Base-by-base conservation (phyloP, 2,888 invertebrate genomes). In the Alsophila aescularia region DNA sequence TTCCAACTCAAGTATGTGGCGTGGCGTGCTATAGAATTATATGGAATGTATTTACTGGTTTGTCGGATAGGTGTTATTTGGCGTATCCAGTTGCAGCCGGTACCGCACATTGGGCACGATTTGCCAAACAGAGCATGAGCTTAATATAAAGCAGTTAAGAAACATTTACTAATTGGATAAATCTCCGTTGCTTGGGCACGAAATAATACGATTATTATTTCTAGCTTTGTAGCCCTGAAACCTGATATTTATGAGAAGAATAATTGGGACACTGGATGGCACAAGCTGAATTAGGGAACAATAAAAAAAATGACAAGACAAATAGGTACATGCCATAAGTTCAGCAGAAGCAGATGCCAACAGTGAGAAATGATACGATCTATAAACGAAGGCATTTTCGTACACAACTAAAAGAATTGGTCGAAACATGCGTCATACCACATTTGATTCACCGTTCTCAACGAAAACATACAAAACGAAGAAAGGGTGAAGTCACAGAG, bases 1-100 rank as follows among this genome's bases (percentile, higher is more conserved):
- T 50, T 47, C 51, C 42, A 44, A 53, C 42, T 47, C 24, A 27
- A 15, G n/a, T 16, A 57, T 24, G 27, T 50, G 44, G 27, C n/a
- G n/a, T n/a, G n/a, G n/a, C n/a, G 48, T 49, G 52, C 40, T 43
- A 36, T 36, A 56, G 54, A 51, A 56, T 32, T 35, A 39, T 47
- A 47, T 52, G 24, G 51, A 52, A 44, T 51, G 44, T 50, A 50
- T 55, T 48, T 16, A 36, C n/a, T n/a, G n/a, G n/a, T 57, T 51
- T 61, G 49, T 66, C 55, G 67, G 67, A 64, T 60, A 50, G 58
- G 48, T 49, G 47, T 53, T 35, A 41, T 39, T 43, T 41, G 49
- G 43, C 36, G 42, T 62, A 62, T 67, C 58, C 43, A 49, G 61
- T 62, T 59, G 52, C 60, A 35, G 35, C 5, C 27, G 31, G 36